Percentiles rank a stretch among this genome's conserved stretches.
phyloP scores from a whole-genome alignment of 1,140 invertebrate genomes.

The Bradysia coprophila region DNA sequence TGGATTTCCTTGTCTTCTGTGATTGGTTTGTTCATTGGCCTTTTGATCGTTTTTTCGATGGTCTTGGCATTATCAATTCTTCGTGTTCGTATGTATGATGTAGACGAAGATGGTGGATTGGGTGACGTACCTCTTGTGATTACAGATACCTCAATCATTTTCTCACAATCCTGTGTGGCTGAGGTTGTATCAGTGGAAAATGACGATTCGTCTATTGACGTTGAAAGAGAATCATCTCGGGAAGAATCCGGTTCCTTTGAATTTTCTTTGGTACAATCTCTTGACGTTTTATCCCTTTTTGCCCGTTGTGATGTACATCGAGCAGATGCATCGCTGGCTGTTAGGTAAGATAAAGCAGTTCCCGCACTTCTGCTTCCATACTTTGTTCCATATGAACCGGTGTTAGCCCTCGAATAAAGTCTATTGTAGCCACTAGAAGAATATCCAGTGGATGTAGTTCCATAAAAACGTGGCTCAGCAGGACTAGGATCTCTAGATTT shows the following conservation, averaged over 20 bases:
- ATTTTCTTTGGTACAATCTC: not conserved
- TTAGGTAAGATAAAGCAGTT: conserved; percentile 16
- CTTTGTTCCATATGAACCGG: conserved; percentile 3
- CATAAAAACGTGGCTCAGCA: conserved; percentile 10
- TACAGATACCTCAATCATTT: conserved; percentile 34
- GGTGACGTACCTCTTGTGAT: conserved; percentile 58
- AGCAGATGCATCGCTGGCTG: conserved; percentile 18
- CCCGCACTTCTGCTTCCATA: conserved; percentile 3
- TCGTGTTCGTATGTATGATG: conserved; percentile 33
- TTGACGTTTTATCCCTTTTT: not conserved
- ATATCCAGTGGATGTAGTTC: too few relatives aligned
- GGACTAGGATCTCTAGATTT: conserved; percentile 10
- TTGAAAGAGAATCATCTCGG: conserved; percentile 1
- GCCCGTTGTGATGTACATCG: not conserved
- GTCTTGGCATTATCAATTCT: conserved; percentile 49
- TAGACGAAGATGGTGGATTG: conserved; percentile 34
- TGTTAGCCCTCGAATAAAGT: conserved; percentile 3
- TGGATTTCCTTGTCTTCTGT: conserved; percentile 45
- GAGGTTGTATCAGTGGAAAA: too few relatives aligned
- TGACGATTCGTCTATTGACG: too few relatives aligned
- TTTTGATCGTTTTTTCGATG: conserved; percentile 41
- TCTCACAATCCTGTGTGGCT: conserved; percentile 10
- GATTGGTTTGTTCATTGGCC: conserved; percentile 30
- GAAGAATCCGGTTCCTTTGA: not conserved
- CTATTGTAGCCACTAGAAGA: too few relatives aligned